phyloP scores from a whole-genome alignment of 2,113 vertebrate species.

The Ptychochromis oligacanthus region DNA sequence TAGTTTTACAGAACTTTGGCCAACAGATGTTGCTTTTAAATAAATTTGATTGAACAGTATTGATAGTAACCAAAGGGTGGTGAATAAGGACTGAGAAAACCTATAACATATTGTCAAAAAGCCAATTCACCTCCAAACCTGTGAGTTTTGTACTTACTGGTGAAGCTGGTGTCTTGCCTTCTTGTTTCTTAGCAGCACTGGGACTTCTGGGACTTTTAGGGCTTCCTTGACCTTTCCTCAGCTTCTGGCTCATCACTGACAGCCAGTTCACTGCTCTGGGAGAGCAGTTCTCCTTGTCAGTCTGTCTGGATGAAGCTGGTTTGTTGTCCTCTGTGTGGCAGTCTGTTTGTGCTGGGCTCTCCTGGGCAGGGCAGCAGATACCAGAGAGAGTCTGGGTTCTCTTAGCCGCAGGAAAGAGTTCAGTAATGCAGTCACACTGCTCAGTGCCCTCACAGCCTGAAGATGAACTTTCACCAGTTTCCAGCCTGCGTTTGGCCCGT shows the following conservation, averaged over 20 bases:
- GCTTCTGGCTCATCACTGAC: constrained; percentile 86
- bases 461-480: constrained; percentile 74
- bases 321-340: constrained; percentile 34
- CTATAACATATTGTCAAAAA: neutral
- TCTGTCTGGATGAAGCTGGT: constrained; percentile 42
- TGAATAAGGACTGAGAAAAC: neutral
- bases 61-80: no score
- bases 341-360: constrained; percentile 17
- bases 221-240: constrained; percentile 70
- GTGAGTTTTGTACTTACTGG: constrained; percentile 64
- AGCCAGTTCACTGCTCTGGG: constrained; percentile 87
- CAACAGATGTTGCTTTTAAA: no score
- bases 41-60: no score
- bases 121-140: neutral
- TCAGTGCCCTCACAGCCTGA: constrained; percentile 73
- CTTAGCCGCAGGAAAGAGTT: constrained; percentile 82
- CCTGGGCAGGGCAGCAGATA: constrained; percentile 71
- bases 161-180: constrained; percentile 70
- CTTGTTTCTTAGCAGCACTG: constrained; percentile 75
- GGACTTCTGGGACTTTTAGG: constrained; percentile 66
- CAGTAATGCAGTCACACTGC: constrained; percentile 81
- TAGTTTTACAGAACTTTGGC: no score
- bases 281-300: constrained; percentile 90
- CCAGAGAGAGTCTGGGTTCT: constrained; percentile 74
- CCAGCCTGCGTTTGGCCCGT: constrained; percentile 89